Evolutionary conservation across 2,888 invertebrate genomes (phyloP).

Genomic region (Gari tellinella): DNA sequence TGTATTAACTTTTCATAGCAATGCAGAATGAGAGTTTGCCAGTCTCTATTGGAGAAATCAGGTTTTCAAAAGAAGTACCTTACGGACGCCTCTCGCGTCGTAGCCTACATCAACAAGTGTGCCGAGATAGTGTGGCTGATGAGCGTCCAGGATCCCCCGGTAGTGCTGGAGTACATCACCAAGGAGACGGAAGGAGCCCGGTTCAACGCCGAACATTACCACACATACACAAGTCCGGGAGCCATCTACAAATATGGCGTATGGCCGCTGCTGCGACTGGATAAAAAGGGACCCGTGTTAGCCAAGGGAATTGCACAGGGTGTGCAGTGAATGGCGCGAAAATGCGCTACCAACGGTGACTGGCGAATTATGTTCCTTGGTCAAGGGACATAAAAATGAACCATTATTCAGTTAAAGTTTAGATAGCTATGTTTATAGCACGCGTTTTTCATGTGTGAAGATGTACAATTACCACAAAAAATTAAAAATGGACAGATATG

Average conservation of each 20-base stretch:
- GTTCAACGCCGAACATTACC: slow-evolving; percentile 54
- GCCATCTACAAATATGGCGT: slow-evolving; percentile 54
- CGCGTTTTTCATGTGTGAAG: too few relatives aligned
- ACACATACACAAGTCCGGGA: slow-evolving; percentile 36
- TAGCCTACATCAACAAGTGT: slow-evolving; percentile 47
- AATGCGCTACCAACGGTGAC: not conserved
- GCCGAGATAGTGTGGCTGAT: slow-evolving; percentile 52
- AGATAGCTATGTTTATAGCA: too few relatives aligned
- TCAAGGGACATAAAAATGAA: too few relatives aligned
- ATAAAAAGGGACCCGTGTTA: slow-evolving; percentile 40
- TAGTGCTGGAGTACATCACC: slow-evolving; percentile 52
- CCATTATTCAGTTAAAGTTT: too few relatives aligned
- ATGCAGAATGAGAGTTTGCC: slow-evolving; percentile 41
- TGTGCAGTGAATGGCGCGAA: slow-evolving; percentile 16
- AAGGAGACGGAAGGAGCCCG: slow-evolving; percentile 51
- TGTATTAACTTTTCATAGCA: slow-evolving; percentile 19
- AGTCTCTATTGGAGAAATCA: slow-evolving; percentile 23
- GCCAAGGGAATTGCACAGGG: slow-evolving; percentile 53
- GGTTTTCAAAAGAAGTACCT: slow-evolving; percentile 32
- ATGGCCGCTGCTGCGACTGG: slow-evolving; percentile 50
- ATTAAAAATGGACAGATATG: too few relatives aligned
- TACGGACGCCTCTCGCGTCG: slow-evolving; percentile 31
- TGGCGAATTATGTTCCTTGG: not conserved
- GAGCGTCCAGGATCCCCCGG: slow-evolving; percentile 53
- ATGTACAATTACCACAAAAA: too few relatives aligned